These are phyloP conservation scores for Cabera pusaria DNA, from an alignment of 2,888 invertebrate genomes.

Conservation along the genomic window DNA sequence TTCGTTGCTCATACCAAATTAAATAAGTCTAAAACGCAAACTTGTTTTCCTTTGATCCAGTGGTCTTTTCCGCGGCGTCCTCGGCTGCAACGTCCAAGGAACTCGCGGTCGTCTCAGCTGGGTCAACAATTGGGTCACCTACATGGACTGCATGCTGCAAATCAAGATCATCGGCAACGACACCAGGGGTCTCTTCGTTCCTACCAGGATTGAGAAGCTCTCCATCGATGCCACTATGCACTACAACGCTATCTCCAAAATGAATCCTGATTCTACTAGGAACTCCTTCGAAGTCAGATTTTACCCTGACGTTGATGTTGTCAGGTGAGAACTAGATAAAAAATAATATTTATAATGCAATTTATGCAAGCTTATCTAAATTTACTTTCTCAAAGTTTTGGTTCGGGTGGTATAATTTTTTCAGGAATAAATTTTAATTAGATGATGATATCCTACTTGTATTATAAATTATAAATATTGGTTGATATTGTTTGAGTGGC, in stretches of 20 bases:
- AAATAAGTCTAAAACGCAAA: too few species aligned
- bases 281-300: constrained; percentile 74
- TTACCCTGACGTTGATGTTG: constrained; percentile 75
- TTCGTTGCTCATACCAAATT: too few species aligned
- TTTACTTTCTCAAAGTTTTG: too few species aligned
- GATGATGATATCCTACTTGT: too few species aligned
- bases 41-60: constrained; percentile 53
- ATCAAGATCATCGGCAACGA: constrained; percentile 88
- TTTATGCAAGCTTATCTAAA: too few species aligned
- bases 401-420: too few species aligned
- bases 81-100: constrained; percentile 77
- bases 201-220: constrained; percentile 88
- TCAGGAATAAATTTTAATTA: too few species aligned
- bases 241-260: constrained; percentile 71
- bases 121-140: constrained; percentile 93
- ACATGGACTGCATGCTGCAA: constrained; percentile 95
- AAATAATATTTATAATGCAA: constrained; percentile 23
- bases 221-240: constrained; percentile 87
- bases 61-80: constrained; percentile 84
- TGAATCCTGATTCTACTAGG: constrained; percentile 68
- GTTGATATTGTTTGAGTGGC: too few species aligned
- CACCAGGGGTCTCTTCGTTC: constrained; percentile 87
- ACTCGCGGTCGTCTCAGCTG: constrained; percentile 84
- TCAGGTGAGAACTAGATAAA: too few species aligned
- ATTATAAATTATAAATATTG: too few species aligned